These are phyloP conservation scores for Eubasilissa splendida DNA, from an alignment of 2,888 invertebrate species.

Conservation along the genomic window DNA sequence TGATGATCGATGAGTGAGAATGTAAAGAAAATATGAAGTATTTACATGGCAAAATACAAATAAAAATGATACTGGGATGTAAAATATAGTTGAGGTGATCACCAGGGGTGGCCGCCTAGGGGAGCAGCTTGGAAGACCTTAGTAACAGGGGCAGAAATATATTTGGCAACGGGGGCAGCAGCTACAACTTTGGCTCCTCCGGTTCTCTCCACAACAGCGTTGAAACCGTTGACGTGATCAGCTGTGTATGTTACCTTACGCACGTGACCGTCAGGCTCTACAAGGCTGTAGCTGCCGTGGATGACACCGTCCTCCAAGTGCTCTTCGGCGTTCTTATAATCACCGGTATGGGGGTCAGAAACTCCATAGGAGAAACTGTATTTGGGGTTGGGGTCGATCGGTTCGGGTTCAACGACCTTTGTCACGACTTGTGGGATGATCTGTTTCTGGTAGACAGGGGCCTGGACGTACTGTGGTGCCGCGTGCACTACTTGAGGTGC, in stretches of 20 bases:
- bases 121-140: too few relatives aligned
- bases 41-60: not conserved
- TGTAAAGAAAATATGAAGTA: not conserved
- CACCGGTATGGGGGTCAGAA: conserved; percentile 70
- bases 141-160: conserved; percentile 53
- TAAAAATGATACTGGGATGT: not conserved
- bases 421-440: conserved; percentile 44
- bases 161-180: conserved; percentile 59
- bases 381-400: conserved; percentile 71
- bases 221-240: conserved; percentile 71
- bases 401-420: conserved; percentile 68
- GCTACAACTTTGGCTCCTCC: conserved; percentile 64
- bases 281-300: conserved; percentile 72
- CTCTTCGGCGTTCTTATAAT: conserved; percentile 71
- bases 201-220: conserved; percentile 71
- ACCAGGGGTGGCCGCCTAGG: conserved; percentile 51
- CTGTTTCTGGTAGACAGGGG: conserved; percentile 55
- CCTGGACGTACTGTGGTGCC: conserved; percentile 24
- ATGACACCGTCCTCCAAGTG: conserved; percentile 72
- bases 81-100: conserved; percentile 18
- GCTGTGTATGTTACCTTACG: conserved; percentile 73
- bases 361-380: conserved; percentile 73
- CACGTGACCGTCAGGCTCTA: conserved; percentile 71
- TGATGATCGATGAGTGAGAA: not conserved
- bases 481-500: conserved; percentile 38